Percentiles rank a stretch among this genome's conserved stretches.
phyloP scores from a whole-genome alignment of 2,888 invertebrate species.

The Erebia ligea region DNA sequence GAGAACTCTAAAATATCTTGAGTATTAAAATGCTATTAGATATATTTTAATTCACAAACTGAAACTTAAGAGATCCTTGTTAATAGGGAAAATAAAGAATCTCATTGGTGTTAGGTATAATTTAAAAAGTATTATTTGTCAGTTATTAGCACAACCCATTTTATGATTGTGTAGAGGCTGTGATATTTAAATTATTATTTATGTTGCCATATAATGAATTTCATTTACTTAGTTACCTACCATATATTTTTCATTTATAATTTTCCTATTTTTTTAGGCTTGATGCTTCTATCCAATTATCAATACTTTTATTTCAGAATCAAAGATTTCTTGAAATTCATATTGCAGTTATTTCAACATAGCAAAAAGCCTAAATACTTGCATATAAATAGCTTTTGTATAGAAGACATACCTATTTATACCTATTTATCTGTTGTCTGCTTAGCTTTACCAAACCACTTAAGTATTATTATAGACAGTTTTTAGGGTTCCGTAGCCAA shows the following conservation, averaged over 20 bases:
- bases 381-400: too few species aligned
- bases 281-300: too few species aligned
- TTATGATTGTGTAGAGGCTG: slow-evolving; percentile 23
- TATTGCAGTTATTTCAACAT: too few species aligned
- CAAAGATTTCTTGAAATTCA: too few species aligned
- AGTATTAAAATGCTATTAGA: not conserved
- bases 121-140: not conserved
- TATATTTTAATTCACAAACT: not conserved
- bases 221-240: not conserved
- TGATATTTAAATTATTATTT: slow-evolving; percentile 26
- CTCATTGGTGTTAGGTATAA: slow-evolving; percentile 12
- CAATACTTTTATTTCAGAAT: too few species aligned
- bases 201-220: slow-evolving; percentile 4
- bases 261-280: not conserved
- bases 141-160: slow-evolving; percentile 11
- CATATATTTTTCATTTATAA: not conserved
- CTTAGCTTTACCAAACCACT: too few species aligned
- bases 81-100: slow-evolving; percentile 14
- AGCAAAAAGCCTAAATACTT: too few species aligned
- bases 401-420: too few species aligned
- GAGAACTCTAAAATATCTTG: not conserved
- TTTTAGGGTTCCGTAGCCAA: too few species aligned
- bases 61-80: not conserved
- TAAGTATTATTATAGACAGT: too few species aligned
- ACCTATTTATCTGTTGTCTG: too few species aligned